These are phyloP conservation scores for Zaprionus lineosus DNA, from an alignment of 2,888 invertebrate species.

Conservation along the genomic window DNA sequence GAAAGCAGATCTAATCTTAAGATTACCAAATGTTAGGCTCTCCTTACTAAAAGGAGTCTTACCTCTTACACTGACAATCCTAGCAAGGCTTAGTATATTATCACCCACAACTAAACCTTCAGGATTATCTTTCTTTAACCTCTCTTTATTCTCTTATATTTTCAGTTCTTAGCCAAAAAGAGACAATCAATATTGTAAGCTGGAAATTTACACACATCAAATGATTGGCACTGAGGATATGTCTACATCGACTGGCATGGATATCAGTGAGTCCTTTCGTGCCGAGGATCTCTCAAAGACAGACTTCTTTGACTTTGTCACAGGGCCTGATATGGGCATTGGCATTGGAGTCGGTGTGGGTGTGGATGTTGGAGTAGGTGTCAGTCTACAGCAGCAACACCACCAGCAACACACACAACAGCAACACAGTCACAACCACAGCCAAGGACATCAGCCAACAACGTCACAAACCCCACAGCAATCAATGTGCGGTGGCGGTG, in stretches of 20 bases:
- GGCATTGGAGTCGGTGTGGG: conserved; percentile 82
- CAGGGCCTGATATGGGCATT: conserved; percentile 88
- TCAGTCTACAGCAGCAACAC: conserved; percentile 81
- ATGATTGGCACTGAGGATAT: conserved; percentile 83
- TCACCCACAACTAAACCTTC: no score
- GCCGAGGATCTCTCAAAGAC: conserved; percentile 93
- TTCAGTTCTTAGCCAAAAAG: conserved; percentile 1
- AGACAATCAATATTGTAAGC: conserved; percentile 33
- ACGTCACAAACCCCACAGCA: conserved; percentile 65
- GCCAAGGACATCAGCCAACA: conserved; percentile 60
- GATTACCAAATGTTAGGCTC: no score
- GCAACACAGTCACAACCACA: conserved; percentile 50
- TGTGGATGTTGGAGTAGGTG: conserved; percentile 73
- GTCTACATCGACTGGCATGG: conserved; percentile 86
- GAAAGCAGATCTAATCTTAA: no score
- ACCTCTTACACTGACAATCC: no score
- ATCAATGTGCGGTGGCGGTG: conserved; percentile 51
- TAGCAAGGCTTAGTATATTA: no score
- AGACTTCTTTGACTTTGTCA: conserved; percentile 95
- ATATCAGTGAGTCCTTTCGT: conserved; percentile 91
- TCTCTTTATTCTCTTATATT: no score
- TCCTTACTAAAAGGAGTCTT: no score
- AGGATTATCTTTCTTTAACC: no score
- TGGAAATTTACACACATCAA: conserved; percentile 69
- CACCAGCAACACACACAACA: conserved; percentile 52